Base-by-base conservation (phyloP, 1,140 invertebrate genomes). In the Drosophila bocqueti region DNA sequence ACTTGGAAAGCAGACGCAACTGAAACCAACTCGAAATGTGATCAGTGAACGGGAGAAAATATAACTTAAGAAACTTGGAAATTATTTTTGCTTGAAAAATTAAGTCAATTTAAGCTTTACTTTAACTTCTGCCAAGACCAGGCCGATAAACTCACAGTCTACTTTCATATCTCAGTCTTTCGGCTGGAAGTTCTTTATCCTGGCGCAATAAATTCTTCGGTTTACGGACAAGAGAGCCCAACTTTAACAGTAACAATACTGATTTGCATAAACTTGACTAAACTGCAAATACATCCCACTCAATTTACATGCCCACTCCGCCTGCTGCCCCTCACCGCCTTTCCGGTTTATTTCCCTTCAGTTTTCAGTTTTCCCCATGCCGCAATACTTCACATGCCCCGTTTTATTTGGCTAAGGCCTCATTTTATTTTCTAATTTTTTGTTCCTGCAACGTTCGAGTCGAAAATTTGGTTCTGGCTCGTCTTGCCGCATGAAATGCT, bases 351-450 rank as follows among this genome's bases (percentile, higher is more conserved):
- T 29, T 68, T 50, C n/a, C 38, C 18, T 26, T 24, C 24, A 24
- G 24, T 24, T 3, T 24, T 31, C 26, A n/a, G 11, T 42, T 16
- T 26, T 15, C 26, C 45, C 18, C 26, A 42, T 60, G 58, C 46
- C 64, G 73, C 82, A 80, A 75, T 85, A 81, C 77, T 84, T 85
- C 74, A 85, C 74, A 77, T 86, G 83, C 58, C 69, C 73, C 68
- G 58, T 73, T 85, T 67, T 86, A 83, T 86, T 86, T 82, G 68
- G 83, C 71, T 82, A 75, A 76, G 63, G 80, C 75, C 83, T 85
- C 83, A 85, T 86, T 82, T 82, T 79, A 69, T 79, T 85, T 67
- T 43, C 62, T 67, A 74, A 64, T 75, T 64, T 78, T 63, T 60
- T 45, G 18, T 65, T 64, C 24, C 60, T 64, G 50, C 46, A 71